Evolutionary conservation across 1,140 invertebrate species (phyloP).

Genomic region (Steinernema khuongi): DNA sequence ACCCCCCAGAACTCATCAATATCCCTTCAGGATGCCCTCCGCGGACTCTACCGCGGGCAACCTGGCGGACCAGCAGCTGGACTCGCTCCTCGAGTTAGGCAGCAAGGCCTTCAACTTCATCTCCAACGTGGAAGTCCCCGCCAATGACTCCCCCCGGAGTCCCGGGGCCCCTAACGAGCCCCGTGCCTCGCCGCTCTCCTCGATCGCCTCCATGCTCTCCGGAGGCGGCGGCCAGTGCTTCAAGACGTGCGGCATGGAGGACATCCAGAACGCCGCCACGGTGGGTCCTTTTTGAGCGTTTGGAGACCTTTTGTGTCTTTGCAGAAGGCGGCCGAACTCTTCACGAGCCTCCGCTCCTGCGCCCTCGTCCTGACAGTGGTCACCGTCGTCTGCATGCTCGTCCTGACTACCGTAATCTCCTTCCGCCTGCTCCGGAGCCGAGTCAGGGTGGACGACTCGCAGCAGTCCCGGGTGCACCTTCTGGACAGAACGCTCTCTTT

Average conservation of each 20-base stretch:
- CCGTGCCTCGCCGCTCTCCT: neutral
- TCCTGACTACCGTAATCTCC: neutral
- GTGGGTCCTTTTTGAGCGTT: conserved; percentile 31
- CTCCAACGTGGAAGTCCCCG: neutral
- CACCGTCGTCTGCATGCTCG: conserved; percentile 11
- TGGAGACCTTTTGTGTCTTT: neutral
- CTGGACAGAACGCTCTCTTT: neutral
- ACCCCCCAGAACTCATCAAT: neutral
- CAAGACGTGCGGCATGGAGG: conserved; percentile 56
- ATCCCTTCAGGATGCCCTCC: neutral
- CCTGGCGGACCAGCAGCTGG: neutral
- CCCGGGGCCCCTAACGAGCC: neutral
- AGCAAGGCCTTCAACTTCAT: neutral
- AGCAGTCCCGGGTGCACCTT: neutral
- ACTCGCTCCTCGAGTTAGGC: neutral
- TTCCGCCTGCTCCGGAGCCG: neutral
- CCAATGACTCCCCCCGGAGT: neutral
- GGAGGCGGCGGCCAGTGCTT: conserved; percentile 44
- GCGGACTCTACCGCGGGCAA: neutral
- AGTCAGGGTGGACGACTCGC: neutral
- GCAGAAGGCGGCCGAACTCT: neutral
- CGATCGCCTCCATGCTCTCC: neutral
- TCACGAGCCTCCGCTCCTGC: conserved; percentile 5
- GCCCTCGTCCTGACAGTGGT: neutral
- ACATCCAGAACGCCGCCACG: conserved; percentile 53